A percentile compares a stretch with the other conserved stretches of the same genome.
phyloP scores from a whole-genome alignment of 2,888 invertebrate genomes.

The Amiota mariae region DNA sequence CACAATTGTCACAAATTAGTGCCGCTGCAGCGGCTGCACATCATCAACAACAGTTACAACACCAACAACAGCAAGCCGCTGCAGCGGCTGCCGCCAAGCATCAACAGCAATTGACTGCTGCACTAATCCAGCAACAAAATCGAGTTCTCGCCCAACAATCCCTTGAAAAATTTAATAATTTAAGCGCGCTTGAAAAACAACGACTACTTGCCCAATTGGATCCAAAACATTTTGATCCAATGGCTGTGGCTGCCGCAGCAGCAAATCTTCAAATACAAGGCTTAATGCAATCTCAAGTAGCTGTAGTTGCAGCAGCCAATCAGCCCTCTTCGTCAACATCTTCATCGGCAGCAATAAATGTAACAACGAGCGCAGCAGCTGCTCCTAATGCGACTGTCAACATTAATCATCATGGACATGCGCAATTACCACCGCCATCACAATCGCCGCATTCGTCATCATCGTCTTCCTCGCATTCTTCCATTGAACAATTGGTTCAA shows the following conservation, averaged over 20 bases:
- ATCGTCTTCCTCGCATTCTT: slow-evolving; percentile 62
- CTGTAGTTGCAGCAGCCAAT: slow-evolving; percentile 63
- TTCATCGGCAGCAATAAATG: slow-evolving; percentile 41
- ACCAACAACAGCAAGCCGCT: no score
- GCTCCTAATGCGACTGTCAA: slow-evolving; percentile 34
- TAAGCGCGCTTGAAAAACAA: slow-evolving; percentile 76
- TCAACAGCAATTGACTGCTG: slow-evolving; percentile 79
- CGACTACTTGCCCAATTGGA: slow-evolving; percentile 75
- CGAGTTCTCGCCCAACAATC: slow-evolving; percentile 77
- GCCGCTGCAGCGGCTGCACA: slow-evolving; percentile 64
- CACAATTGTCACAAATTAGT: slow-evolving; percentile 68
- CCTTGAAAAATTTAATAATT: slow-evolving; percentile 78
- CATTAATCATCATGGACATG: slow-evolving; percentile 28
- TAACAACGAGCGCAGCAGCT: slow-evolving; percentile 39
- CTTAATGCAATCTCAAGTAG: slow-evolving; percentile 67
- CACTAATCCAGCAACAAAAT: slow-evolving; percentile 80
- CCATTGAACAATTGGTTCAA: slow-evolving; percentile 64
- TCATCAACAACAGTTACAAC: slow-evolving; percentile 66
- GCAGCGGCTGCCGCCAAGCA: slow-evolving; percentile 74
- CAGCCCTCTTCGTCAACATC: no score
- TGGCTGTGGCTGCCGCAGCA: slow-evolving; percentile 69
- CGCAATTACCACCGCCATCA: slow-evolving; percentile 66
- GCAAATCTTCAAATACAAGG: slow-evolving; percentile 70
- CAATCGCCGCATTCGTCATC: slow-evolving; percentile 67
- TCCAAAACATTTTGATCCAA: slow-evolving; percentile 73